phyloP scores from a whole-genome alignment of 1,140 invertebrate genomes.

The Drosophila melanica region DNA sequence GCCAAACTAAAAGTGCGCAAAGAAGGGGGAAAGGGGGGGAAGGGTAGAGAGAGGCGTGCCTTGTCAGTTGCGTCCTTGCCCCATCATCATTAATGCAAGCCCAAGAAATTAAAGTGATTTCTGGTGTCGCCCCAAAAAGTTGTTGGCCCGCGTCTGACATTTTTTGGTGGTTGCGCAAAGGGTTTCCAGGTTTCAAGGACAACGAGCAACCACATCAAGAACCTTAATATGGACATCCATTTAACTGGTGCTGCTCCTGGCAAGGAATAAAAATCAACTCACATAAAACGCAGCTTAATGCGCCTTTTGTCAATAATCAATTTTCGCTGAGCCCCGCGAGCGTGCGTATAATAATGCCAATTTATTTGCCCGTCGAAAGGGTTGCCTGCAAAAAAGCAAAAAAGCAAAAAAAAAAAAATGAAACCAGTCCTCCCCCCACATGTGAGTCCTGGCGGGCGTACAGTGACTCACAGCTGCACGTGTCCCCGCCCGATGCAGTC shows the following conservation, averaged over 20 bases:
- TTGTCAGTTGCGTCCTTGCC: constrained; percentile 25
- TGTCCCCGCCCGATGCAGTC: constrained; percentile 32
- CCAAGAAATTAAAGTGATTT: constrained; percentile 50
- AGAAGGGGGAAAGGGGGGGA: constrained; percentile 9
- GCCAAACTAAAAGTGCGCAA: constrained; percentile 2
- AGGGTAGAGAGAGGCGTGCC: background rate
- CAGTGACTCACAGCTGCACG: constrained; percentile 31
- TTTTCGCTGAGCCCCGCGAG: constrained; percentile 63
- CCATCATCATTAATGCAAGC: constrained; percentile 73
- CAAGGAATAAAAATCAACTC: constrained; percentile 36
- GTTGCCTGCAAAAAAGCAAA: constrained; percentile 29
- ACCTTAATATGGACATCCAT: constrained; percentile 50
- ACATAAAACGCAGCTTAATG: constrained; percentile 76
- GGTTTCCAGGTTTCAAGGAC: constrained; percentile 70
- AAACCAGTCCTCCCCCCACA: background rate
- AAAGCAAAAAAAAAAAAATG: constrained; percentile 12
- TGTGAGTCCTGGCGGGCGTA: constrained; percentile 24
- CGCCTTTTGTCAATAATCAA: constrained; percentile 76
- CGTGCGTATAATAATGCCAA: constrained; percentile 72
- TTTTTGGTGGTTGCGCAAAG: constrained; percentile 30
- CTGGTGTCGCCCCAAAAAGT: constrained; percentile 17
- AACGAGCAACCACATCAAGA: constrained; percentile 63
- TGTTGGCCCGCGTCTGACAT: background rate
- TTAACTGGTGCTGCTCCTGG: constrained; percentile 5
- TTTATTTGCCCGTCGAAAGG: constrained; percentile 64